These are phyloP conservation scores for Puntigrus tetrazona DNA, from an alignment of 2,113 vertebrate species.

Conservation along the genomic window DNA sequence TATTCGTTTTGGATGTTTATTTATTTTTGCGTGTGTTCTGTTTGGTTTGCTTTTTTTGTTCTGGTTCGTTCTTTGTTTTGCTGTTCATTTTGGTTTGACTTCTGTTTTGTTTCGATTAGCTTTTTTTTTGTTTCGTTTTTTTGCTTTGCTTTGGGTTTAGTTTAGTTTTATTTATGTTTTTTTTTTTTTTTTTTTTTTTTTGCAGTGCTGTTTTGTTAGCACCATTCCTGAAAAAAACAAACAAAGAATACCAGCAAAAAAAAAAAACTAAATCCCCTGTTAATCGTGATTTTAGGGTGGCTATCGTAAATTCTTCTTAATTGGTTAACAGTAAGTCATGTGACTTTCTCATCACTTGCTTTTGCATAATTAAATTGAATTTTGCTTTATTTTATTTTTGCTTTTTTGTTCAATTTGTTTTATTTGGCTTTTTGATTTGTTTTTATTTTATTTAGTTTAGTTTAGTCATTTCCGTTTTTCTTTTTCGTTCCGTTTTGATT, in stretches of 20 bases:
- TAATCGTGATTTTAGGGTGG: no score
- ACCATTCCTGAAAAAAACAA: background rate
- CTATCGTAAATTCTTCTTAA: no score
- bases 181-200: background rate
- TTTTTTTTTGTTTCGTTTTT: background rate
- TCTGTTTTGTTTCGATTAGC: background rate
- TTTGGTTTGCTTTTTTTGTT: background rate
- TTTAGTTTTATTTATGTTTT: background rate
- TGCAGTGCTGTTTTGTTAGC: background rate
- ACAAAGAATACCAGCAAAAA: background rate
- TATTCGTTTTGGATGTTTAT: background rate
- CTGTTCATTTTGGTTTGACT: background rate
- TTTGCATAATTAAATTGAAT: no score
- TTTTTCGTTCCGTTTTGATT: no score
- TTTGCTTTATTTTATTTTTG: no score
- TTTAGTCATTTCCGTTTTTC: no score
- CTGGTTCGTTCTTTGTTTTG: background rate
- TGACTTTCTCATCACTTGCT: background rate
- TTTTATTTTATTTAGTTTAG: background rate
- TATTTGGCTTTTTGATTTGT: background rate
- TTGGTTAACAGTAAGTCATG: background rate
- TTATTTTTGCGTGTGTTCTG: background rate
- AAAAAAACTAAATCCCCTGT: no score
- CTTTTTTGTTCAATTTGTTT: no score
- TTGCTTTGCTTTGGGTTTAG: background rate